Evolutionary conservation across 2,888 invertebrate genomes (phyloP).

Genomic region (Patella pellucida): DNA sequence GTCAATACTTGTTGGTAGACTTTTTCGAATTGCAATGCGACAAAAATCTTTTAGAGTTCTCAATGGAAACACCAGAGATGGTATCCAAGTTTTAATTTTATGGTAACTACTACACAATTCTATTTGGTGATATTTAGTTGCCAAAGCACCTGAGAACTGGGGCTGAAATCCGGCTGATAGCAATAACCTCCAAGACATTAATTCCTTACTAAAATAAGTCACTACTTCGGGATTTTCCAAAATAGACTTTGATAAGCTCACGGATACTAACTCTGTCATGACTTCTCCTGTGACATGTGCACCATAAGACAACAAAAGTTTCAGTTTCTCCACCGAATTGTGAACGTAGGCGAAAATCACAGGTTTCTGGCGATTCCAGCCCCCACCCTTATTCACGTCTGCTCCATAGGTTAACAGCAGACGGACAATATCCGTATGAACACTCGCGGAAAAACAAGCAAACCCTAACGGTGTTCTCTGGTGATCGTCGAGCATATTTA

Average conservation of each 20-base stretch:
- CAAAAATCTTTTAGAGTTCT: conserved; percentile 55
- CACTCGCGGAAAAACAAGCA: conserved; percentile 53
- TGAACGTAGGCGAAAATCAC: conserved; percentile 62
- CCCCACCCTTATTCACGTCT: conserved; percentile 60
- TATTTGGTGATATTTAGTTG: conserved; percentile 53
- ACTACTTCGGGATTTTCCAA: conserved; percentile 64
- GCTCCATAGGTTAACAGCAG: conserved; percentile 58
- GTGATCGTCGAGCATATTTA: conserved; percentile 62
- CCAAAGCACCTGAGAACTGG: conserved; percentile 43
- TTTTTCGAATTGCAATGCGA: conserved; percentile 49
- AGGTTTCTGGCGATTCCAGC: conserved; percentile 63
- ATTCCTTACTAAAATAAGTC: conserved; percentile 54
- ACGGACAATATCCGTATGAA: conserved; percentile 50
- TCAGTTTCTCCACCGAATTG: conserved; percentile 62
- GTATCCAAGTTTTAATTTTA: conserved; percentile 58
- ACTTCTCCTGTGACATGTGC: conserved; percentile 59
- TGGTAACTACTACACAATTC: conserved; percentile 62
- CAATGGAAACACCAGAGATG: conserved; percentile 47
- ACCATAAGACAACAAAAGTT: conserved; percentile 59
- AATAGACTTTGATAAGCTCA: conserved; percentile 61
- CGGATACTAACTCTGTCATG: conserved; percentile 60
- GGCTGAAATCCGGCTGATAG: conserved; percentile 59
- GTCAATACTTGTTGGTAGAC: conserved; percentile 48
- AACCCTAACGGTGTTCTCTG: conserved; percentile 60
- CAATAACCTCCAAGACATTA: conserved; percentile 57